These are phyloP conservation scores for Adrianichthys oophorus DNA, from an alignment of 2,797 vertebrate species.

Conservation along the genomic window DNA sequence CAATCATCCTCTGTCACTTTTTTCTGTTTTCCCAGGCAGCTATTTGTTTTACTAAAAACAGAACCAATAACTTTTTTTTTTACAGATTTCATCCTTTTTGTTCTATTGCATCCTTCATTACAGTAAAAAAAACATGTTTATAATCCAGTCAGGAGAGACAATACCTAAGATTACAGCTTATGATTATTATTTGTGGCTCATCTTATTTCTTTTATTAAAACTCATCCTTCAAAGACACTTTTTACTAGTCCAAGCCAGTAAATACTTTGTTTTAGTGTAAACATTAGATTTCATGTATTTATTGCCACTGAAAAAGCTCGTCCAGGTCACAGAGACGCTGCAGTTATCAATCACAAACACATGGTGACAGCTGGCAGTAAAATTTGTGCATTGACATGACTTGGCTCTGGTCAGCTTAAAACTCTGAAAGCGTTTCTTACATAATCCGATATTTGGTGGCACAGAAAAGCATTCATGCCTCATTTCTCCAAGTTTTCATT, in stretches of 20 bases:
- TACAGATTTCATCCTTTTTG: no score
- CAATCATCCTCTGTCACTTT: background rate
- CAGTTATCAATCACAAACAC: constrained; percentile 76
- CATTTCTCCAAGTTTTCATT: constrained; percentile 72
- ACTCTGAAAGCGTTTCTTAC: constrained; percentile 74
- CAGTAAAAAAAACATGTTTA: no score
- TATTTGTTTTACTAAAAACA: no score
- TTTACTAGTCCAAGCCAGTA: no score
- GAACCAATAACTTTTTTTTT: no score
- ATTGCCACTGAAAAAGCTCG: constrained; percentile 30
- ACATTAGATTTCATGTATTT: constrained; percentile 19
- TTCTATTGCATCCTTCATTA: no score
- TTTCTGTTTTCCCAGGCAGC: no score
- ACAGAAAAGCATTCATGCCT: constrained; percentile 80
- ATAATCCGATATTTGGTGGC: constrained; percentile 75
- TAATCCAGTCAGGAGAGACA: no score
- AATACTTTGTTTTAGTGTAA: constrained; percentile 31
- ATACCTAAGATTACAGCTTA: no score
- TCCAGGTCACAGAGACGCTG: constrained; percentile 50
- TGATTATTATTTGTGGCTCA: no score
- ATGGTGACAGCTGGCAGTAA: constrained; percentile 58
- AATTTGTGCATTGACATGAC: constrained; percentile 69
- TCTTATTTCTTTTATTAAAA: no score
- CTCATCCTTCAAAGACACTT: no score
- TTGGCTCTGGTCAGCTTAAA: constrained; percentile 61